Evolutionary conservation across 2,113 vertebrate genomes (phyloP).

Genomic region (Rhipidura dahli): DNA sequence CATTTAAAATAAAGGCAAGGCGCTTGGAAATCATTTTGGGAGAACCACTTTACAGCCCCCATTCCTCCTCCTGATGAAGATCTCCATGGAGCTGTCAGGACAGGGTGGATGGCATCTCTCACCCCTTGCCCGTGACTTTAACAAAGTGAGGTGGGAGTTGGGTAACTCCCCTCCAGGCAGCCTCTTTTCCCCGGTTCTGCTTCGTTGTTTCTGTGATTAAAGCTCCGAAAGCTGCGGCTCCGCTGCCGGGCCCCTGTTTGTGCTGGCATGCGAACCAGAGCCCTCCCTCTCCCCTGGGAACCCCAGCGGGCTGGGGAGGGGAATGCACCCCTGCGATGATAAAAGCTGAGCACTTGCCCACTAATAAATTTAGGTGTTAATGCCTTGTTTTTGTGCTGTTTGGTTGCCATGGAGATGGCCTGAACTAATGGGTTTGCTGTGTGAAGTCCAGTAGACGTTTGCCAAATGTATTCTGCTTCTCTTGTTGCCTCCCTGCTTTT

Average conservation of each 20-base stretch:
- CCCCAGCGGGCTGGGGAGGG: neutral
- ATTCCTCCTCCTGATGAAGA: neutral
- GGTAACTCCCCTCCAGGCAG: neutral
- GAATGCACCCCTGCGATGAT: neutral
- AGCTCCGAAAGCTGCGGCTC: neutral
- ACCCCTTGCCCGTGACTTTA: neutral
- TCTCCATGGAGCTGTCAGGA: neutral
- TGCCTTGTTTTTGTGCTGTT: slow-evolving; percentile 55
- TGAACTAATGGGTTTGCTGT: slow-evolving; percentile 59
- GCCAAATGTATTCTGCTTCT: slow-evolving; percentile 22
- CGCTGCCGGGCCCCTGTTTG: neutral
- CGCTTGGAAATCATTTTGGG: neutral
- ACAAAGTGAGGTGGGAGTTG: neutral
- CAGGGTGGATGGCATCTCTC: neutral
- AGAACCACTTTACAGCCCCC: neutral
- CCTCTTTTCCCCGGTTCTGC: neutral
- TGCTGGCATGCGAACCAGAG: neutral
- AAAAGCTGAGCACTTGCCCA: neutral
- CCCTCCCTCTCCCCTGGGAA: neutral
- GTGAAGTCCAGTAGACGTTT: slow-evolving; percentile 21
- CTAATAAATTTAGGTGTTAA: slow-evolving; percentile 35
- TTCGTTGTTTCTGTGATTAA: neutral
- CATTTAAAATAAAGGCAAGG: neutral
- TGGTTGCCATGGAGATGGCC: slow-evolving; percentile 64
- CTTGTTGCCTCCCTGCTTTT: neutral